These are phyloP conservation scores for Calyptomena viridis DNA, from an alignment of 2,113 vertebrate genomes.

Conservation along the genomic window DNA sequence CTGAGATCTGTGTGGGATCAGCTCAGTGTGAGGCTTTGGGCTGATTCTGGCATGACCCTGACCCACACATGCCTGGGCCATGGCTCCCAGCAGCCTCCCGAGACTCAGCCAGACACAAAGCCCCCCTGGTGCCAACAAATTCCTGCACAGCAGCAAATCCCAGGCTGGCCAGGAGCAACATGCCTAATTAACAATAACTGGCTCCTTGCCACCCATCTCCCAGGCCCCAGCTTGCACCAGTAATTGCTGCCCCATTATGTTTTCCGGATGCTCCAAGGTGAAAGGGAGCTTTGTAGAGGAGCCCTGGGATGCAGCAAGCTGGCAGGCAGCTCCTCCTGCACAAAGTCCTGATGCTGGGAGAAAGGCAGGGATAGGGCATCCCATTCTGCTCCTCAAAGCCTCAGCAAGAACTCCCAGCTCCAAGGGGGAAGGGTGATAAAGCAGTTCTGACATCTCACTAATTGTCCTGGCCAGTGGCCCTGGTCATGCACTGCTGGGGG, in stretches of 20 bases:
- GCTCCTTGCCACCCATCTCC: neutral
- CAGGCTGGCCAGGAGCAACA: neutral
- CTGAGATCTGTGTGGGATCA: neutral
- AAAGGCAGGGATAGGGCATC: neutral
- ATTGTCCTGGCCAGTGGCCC: neutral
- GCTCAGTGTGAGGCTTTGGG: neutral
- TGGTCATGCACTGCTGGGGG: neutral
- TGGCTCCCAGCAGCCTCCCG: neutral
- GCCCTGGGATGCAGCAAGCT: neutral
- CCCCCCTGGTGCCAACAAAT: neutral
- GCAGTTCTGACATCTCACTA: neutral
- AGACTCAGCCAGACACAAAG: neutral
- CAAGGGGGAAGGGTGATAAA: neutral
- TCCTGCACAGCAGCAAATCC: neutral
- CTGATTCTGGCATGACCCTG: neutral
- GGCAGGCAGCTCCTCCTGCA: neutral
- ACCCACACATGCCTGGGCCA: neutral
- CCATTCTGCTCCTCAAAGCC: neutral
- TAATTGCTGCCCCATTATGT: constrained; percentile 23
- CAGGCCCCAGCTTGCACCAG: neutral
- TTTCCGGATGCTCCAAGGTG: constrained; percentile 29
- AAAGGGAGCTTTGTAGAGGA: constrained; percentile 32
- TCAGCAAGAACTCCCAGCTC: neutral
- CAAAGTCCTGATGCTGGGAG: neutral
- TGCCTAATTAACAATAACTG: neutral